Percentiles rank a stretch among this genome's conserved stretches.
These are phyloP conservation scores for Empidonax traillii DNA, from an alignment of 2,113 vertebrate species.

Conservation along the genomic window DNA sequence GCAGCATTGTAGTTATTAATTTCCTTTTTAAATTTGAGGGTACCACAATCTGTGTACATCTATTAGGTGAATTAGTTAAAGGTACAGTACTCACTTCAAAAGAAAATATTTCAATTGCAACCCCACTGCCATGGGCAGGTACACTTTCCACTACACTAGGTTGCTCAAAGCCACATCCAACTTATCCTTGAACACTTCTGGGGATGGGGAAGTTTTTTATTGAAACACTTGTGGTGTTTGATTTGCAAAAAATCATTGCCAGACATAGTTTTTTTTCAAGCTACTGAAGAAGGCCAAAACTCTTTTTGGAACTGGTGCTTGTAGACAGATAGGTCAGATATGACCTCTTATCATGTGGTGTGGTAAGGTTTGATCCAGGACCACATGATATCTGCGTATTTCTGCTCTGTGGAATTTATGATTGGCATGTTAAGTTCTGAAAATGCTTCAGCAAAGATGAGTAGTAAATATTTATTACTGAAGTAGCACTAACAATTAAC, in stretches of 20 bases:
- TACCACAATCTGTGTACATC: constrained; percentile 40
- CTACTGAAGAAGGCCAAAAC: background rate
- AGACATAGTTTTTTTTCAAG: background rate
- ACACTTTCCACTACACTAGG: background rate
- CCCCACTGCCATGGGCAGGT: too few relatives aligned
- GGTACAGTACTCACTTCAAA: constrained; percentile 52
- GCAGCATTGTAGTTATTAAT: constrained; percentile 67
- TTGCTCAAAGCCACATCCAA: background rate
- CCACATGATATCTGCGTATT: background rate
- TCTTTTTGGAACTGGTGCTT: background rate
- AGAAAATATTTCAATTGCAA: background rate
- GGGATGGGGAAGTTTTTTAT: background rate
- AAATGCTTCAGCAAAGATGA: background rate
- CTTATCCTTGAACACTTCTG: background rate
- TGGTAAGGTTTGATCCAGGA: background rate
- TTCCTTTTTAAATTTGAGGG: constrained; percentile 27
- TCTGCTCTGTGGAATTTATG: background rate
- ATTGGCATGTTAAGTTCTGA: background rate
- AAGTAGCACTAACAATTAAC: background rate
- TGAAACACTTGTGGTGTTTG: background rate
- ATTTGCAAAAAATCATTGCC: background rate
- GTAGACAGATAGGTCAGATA: background rate
- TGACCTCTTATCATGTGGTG: accelerated
- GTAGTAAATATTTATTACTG: background rate
- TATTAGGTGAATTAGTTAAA: constrained; percentile 55